These are phyloP conservation scores for Drosophila bocki DNA, from an alignment of 1,140 invertebrate species.

Conservation along the genomic window DNA sequence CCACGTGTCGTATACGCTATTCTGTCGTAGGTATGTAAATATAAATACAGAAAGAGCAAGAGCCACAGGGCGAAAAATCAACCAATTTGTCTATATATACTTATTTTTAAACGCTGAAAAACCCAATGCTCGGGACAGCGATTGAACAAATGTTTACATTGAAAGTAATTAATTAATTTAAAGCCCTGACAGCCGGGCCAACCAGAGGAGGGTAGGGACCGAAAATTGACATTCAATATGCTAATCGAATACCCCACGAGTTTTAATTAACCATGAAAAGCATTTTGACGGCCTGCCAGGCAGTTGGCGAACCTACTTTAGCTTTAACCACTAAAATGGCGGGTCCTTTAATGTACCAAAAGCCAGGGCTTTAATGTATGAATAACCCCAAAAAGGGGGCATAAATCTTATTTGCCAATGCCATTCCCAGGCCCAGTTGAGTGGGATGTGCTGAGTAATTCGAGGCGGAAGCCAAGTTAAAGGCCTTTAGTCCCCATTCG, in stretches of 20 bases:
- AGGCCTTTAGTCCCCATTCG: slow-evolving; percentile 17
- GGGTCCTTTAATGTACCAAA: slow-evolving; percentile 26
- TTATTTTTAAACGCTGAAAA: slow-evolving; percentile 8
- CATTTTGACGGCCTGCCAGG: slow-evolving; percentile 46
- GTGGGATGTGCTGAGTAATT: slow-evolving; percentile 65
- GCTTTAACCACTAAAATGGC: not conserved
- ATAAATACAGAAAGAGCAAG: not conserved
- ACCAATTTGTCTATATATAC: slow-evolving; percentile 5
- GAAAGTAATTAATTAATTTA: slow-evolving; percentile 70
- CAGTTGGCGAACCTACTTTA: not conserved
- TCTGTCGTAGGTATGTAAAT: not conserved
- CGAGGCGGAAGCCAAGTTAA: slow-evolving; percentile 35
- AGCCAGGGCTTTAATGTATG: slow-evolving; percentile 32
- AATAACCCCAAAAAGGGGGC: slow-evolving; percentile 21
- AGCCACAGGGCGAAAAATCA: slow-evolving; percentile 4
- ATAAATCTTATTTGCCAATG: slow-evolving; percentile 50
- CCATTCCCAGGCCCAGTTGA: slow-evolving; percentile 23
- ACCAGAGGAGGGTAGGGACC: not conserved
- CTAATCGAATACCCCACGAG: slow-evolving; percentile 50
- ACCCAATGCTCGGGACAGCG: slow-evolving; percentile 1
- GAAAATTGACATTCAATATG: slow-evolving; percentile 43
- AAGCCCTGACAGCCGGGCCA: slow-evolving; percentile 16
- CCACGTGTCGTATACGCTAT: slow-evolving; percentile 28
- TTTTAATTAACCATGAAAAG: slow-evolving; percentile 71
- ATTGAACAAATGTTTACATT: slow-evolving; percentile 55